Evolutionary conservation across 1,140 invertebrate species (phyloP), one percentile per base, ranked within the genome.

Genomic region (Trinorchestia longiramus): DNA sequence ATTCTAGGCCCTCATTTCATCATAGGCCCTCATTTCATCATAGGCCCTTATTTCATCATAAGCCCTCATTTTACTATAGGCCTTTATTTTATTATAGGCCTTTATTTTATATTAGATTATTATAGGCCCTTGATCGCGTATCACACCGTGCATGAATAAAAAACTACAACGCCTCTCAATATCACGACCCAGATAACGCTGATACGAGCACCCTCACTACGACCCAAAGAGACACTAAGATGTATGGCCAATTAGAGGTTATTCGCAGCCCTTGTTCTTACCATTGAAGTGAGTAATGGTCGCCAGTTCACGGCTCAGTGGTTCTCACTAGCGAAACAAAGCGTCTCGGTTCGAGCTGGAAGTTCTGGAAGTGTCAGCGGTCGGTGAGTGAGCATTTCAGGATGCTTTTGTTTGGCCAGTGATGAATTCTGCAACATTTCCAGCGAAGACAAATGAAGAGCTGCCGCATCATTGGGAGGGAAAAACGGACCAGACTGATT

Each of bases 391-490:
- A 44, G 92, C 92, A 94, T 94, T 94, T 94, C 92, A 94, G 44
- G 92, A 11, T 94, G 41, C 92, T 94, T 94, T 94, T 94, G 92
- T 94, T 94, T 43, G 44, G 36, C 15, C 43, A 47, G 92, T 94
- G 92, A 94, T 94, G 92, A 94, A 94, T 94, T 94, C 47, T 94
- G 44, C 92, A 94, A 47, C 92, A 94, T 94, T 94, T 94, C 92
- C 15, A 94, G 41, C 92, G 8, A 47, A 94, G 92, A 94, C 92
- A 94, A 43, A 45, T 94, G 92, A 94, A 94, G 92, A 94, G 47
- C 44, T 6, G 43, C 19, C 44, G 43, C 43, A 47, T 94, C 23
- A 94, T 94, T 41, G 88, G 15, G n/a, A 90, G 88, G 43, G 88
- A 42, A 90, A 43, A 41, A 77, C 62, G 62, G 28, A 77, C 15